Evolutionary conservation across 2,797 vertebrate species (phyloP), one percentile per base, ranked within the genome.

Genomic region (Syngnathus acus): DNA sequence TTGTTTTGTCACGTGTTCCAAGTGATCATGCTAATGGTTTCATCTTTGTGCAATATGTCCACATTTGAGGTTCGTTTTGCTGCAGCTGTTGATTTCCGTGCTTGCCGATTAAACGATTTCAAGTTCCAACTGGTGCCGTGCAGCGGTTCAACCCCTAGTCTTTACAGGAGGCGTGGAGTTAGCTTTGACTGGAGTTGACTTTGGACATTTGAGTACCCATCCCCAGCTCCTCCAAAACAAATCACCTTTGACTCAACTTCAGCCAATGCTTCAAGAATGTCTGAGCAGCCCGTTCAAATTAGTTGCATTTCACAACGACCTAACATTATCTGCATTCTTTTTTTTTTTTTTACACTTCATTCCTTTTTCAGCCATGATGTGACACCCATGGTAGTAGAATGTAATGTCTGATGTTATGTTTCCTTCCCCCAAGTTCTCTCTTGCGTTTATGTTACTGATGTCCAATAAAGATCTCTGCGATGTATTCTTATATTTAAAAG

Each of bases 101-200:
- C 17, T 57, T 2, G 26, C 5, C 54, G 14, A 57, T 57, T 2
- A 16, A 37, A 7, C 14, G 13, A 26, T 6, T 53, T 21, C 2
- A 53, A 53, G n/a, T 9, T 26, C 4, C 9, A 51, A 21, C 21
- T 3, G 50, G 5, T 16, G 17, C 13, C 26, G 9, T 16, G 13
- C 55, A 37, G 32, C 55, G 16, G 55, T 57, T 57, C 55, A 57
- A 57, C 55, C 55, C 55, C 55, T 57, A 57, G 79, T 86, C 80
- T 82, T 77, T 84, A 84, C 71, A 72, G 84, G 78, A 77, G 80
- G 84, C 84, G 77, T 85, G 87, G 73, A 72, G 21, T 64, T 65
- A 76, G 85, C 86, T 81, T 87, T 86, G 88, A 86, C 85, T 88
- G 84, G 75, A 87, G 83, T 73, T 79, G 88, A 79, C 74, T 81